These are phyloP conservation scores for Pseudomyrmex cubaensis DNA, from an alignment of 1,140 invertebrate species.

Conservation along the genomic window DNA sequence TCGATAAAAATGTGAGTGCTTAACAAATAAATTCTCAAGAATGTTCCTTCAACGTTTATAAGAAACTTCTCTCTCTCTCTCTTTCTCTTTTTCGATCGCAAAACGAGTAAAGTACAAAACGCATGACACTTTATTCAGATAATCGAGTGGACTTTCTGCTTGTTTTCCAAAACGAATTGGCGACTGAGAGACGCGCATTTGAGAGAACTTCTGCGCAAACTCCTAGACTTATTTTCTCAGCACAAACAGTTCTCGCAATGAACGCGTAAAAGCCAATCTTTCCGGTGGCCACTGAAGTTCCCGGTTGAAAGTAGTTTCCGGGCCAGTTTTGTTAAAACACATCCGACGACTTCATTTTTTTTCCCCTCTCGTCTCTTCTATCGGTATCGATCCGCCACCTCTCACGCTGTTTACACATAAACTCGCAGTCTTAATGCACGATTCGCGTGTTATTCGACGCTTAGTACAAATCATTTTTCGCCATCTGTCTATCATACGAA, in stretches of 20 bases:
- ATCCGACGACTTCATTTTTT: constrained; percentile 58
- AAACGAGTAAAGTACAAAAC: constrained; percentile 15
- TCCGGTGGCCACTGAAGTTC: constrained; percentile 66
- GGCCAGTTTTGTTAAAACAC: constrained; percentile 51
- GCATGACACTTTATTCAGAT: constrained; percentile 54
- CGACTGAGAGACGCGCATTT: constrained; percentile 45
- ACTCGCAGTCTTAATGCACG: constrained; percentile 71
- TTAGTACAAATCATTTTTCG: constrained; percentile 65
- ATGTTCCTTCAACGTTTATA: neutral
- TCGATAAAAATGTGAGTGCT: neutral
- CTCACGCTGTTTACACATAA: constrained; percentile 71
- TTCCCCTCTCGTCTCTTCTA: constrained; percentile 38
- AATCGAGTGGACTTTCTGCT: constrained; percentile 55
- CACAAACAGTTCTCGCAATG: constrained; percentile 71
- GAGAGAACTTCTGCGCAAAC: constrained; percentile 49
- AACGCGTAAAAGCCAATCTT: constrained; percentile 71
- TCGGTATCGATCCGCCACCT: constrained; percentile 64
- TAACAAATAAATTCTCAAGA: neutral
- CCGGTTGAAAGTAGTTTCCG: constrained; percentile 58
- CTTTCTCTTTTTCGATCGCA: neutral
- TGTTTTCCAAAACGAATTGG: constrained; percentile 54
- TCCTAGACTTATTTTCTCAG: constrained; percentile 68
- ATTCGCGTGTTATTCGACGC: constrained; percentile 74
- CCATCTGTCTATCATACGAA: constrained; percentile 13
- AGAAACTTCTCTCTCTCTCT: neutral